phyloP scores from a whole-genome alignment of 2,797 vertebrate genomes.

The Meda fulgida region DNA sequence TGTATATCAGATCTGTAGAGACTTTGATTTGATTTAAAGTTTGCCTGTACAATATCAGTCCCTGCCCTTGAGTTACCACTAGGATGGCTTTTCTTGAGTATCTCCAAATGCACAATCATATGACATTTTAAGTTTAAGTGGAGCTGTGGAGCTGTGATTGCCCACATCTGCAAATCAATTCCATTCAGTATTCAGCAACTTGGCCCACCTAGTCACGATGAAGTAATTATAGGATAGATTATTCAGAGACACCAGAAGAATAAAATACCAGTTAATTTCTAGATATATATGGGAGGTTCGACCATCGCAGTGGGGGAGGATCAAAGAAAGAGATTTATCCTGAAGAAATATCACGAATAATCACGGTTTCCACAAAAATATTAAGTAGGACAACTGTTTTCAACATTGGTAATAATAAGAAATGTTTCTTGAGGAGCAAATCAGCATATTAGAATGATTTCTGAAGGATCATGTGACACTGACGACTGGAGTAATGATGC shows the following conservation, averaged over 20 bases:
- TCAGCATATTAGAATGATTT: neutral
- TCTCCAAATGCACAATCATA: conserved; percentile 1
- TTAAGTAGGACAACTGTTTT: neutral
- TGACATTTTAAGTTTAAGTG: neutral
- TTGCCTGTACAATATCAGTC: conserved; percentile 16
- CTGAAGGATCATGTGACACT: neutral
- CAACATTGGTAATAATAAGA: neutral
- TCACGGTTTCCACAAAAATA: neutral
- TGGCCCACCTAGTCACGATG: neutral
- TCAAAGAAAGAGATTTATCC: neutral
- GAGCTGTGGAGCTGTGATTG: neutral
- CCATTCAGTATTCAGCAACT: neutral
- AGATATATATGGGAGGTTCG: neutral
- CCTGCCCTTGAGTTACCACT: conserved; percentile 10
- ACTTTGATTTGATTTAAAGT: conserved; percentile 54
- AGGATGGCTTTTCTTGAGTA: conserved; percentile 10
- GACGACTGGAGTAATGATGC: neutral
- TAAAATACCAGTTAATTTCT: neutral
- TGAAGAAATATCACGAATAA: neutral
- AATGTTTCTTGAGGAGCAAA: neutral
- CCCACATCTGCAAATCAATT: neutral
- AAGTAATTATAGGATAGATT: neutral
- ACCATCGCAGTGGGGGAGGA: neutral
- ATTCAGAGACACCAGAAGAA: neutral
- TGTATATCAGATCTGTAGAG: conserved; percentile 57